phyloP scores from a whole-genome alignment of 2,888 invertebrate genomes.

The Geotrupes spiniger region DNA sequence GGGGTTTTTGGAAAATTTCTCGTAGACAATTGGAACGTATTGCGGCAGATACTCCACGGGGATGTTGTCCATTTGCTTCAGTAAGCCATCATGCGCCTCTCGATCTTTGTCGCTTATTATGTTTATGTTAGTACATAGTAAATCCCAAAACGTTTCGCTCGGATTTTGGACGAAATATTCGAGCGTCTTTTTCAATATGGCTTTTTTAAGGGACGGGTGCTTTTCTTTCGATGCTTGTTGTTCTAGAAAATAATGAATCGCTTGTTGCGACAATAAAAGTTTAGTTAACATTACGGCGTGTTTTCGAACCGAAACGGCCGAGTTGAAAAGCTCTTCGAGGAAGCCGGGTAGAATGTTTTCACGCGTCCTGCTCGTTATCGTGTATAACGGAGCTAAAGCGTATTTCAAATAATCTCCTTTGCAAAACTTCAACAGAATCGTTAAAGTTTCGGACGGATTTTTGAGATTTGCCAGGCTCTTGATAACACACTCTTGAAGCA shows the following conservation, averaged over 20 bases:
- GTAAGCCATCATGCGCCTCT: neutral
- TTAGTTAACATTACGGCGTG: slow-evolving; percentile 15
- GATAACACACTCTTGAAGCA: slow-evolving; percentile 3
- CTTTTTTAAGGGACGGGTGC: neutral
- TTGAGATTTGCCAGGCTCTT: slow-evolving; percentile 12
- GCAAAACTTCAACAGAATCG: slow-evolving; percentile 16
- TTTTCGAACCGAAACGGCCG: slow-evolving; percentile 18
- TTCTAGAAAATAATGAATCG: slow-evolving; percentile 3
- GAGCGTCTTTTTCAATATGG: slow-evolving; percentile 4
- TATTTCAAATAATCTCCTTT: slow-evolving; percentile 18
- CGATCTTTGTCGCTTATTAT: neutral
- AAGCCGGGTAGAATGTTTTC: slow-evolving; percentile 9
- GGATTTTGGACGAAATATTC: slow-evolving; percentile 7
- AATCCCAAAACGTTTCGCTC: slow-evolving; percentile 13
- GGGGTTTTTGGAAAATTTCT: neutral
- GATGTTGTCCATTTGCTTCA: neutral
- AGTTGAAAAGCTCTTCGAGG: slow-evolving; percentile 8
- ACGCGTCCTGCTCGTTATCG: slow-evolving; percentile 1
- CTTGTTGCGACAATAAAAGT: neutral
- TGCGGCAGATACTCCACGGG: neutral
- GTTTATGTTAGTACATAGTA: slow-evolving; percentile 4
- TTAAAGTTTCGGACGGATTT: slow-evolving; percentile 4
- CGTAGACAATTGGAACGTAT: neutral
- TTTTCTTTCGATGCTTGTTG: neutral
- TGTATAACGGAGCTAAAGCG: slow-evolving; percentile 8